Conservation (phyloP, 1,140 invertebrate species). For the Bathynomus jamesi region DNA sequence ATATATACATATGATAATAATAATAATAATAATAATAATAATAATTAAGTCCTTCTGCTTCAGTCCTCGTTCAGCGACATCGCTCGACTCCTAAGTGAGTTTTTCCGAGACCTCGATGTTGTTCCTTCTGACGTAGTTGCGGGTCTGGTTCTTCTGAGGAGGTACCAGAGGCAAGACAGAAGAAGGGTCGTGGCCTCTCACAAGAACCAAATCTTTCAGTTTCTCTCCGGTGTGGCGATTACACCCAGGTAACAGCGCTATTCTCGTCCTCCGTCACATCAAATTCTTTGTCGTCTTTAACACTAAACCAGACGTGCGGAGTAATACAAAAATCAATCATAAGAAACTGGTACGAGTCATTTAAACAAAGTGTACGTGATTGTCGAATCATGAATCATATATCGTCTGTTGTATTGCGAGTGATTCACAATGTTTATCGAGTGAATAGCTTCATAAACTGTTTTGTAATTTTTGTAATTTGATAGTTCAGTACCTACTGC, state of each 20-base stretch:
- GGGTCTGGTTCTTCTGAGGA: slow-evolving; percentile 69
- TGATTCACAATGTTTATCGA: no score
- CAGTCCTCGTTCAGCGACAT: slow-evolving; percentile 80
- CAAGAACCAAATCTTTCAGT: slow-evolving; percentile 81
- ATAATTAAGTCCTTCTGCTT: slow-evolving; percentile 18
- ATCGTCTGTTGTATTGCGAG: no score
- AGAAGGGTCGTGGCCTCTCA: slow-evolving; percentile 67
- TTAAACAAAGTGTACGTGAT: no score
- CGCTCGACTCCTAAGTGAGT: slow-evolving; percentile 74
- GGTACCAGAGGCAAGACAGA: slow-evolving; percentile 71
- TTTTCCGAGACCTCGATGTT: slow-evolving; percentile 84
- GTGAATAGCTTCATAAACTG: no score
- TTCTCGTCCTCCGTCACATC: no score
- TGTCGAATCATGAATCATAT: no score
- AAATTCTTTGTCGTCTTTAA: no score
- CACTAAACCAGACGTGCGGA: no score
- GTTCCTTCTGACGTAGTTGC: slow-evolving; percentile 84
- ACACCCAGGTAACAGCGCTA: slow-evolving; percentile 51
- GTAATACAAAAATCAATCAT: no score
- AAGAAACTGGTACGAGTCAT: no score
- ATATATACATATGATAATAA: not conserved
- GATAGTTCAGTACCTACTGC: no score
- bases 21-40: not conserved
- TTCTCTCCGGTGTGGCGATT: slow-evolving; percentile 76
- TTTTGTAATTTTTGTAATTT: no score